Percentiles rank a stretch among this genome's conserved stretches.
Conservation (phyloP, 2,888 invertebrate genomes). For the Melanargia galathea region DNA sequence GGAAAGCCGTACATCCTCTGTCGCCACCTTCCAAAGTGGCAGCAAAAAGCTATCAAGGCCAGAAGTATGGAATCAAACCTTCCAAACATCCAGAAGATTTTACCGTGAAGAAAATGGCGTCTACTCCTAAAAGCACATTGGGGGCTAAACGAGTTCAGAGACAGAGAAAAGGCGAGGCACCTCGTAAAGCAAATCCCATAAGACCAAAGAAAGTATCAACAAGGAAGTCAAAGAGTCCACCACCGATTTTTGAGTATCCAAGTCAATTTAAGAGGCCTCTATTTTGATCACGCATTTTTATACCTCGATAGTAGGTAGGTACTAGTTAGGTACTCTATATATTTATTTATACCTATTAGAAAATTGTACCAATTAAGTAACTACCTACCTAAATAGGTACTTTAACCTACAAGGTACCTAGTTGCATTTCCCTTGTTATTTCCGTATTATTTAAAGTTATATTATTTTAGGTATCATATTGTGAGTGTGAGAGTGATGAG, state of each 20-base stretch:
- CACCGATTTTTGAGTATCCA: not conserved
- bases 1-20: conserved; percentile 46
- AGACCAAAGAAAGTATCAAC: conserved; percentile 45
- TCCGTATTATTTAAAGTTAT: too few relatives aligned
- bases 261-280: conserved; percentile 1
- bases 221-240: conserved; percentile 33
- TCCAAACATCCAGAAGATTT: conserved; percentile 35
- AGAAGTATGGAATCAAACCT: conserved; percentile 41
- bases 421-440: too few relatives aligned
- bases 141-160: conserved; percentile 37
- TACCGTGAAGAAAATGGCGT: conserved; percentile 36
- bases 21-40: conserved; percentile 46
- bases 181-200: conserved; percentile 49
- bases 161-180: conserved; percentile 48
- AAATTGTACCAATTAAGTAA: not conserved
- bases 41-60: conserved; percentile 46
- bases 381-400: too few relatives aligned
- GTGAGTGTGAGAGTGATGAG: too few relatives aligned
- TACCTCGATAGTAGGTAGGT: not conserved
- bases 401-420: too few relatives aligned
- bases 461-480: too few relatives aligned
- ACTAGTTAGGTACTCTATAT: too few relatives aligned
- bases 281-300: conserved; percentile 1
- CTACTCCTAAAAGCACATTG: conserved; percentile 43
- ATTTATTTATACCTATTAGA: not conserved